phyloP scores from a whole-genome alignment of 2,797 vertebrate species.

The Florisuga fusca region DNA sequence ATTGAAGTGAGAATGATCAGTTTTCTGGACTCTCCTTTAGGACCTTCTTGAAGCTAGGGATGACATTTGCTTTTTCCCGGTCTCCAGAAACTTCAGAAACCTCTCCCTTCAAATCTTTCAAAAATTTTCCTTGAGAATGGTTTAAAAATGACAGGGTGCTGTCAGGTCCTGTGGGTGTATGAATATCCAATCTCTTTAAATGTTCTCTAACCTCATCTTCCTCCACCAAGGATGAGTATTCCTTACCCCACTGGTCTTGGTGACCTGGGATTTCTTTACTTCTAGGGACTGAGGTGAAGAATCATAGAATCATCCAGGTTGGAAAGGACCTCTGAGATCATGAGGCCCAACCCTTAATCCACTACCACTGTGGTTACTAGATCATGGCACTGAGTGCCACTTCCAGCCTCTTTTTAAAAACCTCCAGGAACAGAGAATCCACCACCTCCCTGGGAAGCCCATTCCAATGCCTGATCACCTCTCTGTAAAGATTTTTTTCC shows the following conservation, averaged over 20 bases:
- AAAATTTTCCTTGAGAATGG: background rate
- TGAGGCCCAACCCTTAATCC: too few species aligned
- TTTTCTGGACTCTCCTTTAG: background rate
- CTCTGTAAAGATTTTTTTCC: too few species aligned
- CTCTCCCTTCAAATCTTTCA: background rate
- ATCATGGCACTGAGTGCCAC: too few species aligned
- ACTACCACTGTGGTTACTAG: too few species aligned
- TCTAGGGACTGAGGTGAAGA: background rate
- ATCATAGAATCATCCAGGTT: too few species aligned
- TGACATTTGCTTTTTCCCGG: background rate
- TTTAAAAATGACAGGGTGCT: background rate
- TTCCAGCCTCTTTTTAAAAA: too few species aligned
- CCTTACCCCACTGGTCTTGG: background rate
- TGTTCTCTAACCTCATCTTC: background rate
- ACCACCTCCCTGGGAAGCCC: too few species aligned
- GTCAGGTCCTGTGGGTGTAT: background rate
- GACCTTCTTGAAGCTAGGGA: background rate
- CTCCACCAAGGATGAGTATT: background rate
- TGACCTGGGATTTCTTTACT: background rate
- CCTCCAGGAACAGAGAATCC: too few species aligned
- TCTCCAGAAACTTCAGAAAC: background rate
- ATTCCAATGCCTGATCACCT: too few species aligned
- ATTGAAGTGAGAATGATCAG: background rate
- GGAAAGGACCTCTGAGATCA: too few species aligned
- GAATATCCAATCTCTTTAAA: background rate